Evolutionary conservation across 2,797 vertebrate genomes (phyloP), one percentile per base, ranked within the genome.

Genomic region (Mus caroli): DNA sequence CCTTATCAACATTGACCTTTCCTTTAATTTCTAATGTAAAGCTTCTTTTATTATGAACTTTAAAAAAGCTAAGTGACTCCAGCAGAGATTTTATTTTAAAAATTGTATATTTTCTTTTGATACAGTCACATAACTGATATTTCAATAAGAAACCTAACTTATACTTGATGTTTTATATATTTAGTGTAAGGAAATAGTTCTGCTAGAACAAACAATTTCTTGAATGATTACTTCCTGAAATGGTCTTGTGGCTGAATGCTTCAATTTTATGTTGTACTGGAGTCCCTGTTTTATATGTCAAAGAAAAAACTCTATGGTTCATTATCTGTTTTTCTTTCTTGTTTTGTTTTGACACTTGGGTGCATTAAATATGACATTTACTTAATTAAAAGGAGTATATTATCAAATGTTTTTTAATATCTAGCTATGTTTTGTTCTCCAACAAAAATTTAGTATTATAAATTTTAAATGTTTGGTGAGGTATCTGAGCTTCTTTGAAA

Each of bases 101-200:
- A 86, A 56, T 6, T 58, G 24, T 20, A 75, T 50, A 34, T 31
- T 94, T 1, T 92, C 10, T 86, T 20, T 52, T 77, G 9, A 89
- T 89, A 93, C 34, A 79, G 10, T 50, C 78, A 52, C 83, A 69
- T 43, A 26, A 10, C 40, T 67, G 26, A 64, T 64, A 2, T 91
- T 93, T 93, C 43, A 92, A 43, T 40, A 12, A 88, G 34, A 88
- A 40, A 73, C 1, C 4, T 73, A 20, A 40, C 26, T 15, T 60
- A 6, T 46, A 34, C 6, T 64, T 13, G 8, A 20, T 34, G 19
- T 17, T 84, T 95, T 8, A 75, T 90, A 85, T 95, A 67, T 78
- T 96, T 94, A 91, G 3, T 1, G 50, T 83, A 3, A 91, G 88
- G 43, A 77, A 93, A 90, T 77, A 34, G 56, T n/a, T 77, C 46